Conservation (phyloP, 2,113 vertebrate genomes). For the Chitala chitala region DNA sequence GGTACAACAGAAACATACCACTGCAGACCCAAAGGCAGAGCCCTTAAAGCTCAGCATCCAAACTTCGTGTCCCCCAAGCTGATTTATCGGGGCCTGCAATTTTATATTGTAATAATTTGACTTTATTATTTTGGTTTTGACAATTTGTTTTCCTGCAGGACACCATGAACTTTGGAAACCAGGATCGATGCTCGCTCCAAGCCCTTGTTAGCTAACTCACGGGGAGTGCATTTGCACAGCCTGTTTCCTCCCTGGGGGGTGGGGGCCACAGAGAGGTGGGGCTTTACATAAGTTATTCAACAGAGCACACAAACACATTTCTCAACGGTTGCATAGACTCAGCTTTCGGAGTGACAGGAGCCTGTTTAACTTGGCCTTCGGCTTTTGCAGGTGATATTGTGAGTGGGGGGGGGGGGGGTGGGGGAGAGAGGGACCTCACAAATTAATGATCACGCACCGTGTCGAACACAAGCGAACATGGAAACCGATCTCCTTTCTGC, state of each 20-base stretch:
- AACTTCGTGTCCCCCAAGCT: conserved; percentile 34
- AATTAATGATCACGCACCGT: neutral
- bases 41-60: conserved; percentile 41
- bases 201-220: conserved; percentile 37
- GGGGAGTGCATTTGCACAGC: conserved; percentile 26
- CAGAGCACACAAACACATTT: conserved; percentile 33
- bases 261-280: neutral
- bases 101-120: conserved; percentile 40
- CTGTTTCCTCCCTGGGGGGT: conserved; percentile 1
- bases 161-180: conserved; percentile 33
- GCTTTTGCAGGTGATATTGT: conserved; percentile 21
- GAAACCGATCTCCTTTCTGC: neutral
- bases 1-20: neutral
- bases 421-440: conserved; percentile 5
- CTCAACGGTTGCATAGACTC: conserved; percentile 37
- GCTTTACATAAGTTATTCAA: conserved; percentile 12
- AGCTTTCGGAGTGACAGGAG: conserved; percentile 6
- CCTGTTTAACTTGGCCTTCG: conserved; percentile 22
- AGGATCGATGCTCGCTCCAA: conserved; percentile 21
- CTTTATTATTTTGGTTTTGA: conserved; percentile 44
- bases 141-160: conserved; percentile 38
- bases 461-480: neutral
- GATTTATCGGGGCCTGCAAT: conserved; percentile 45
- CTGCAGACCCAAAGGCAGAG: neutral
- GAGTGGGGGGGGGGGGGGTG: too few relatives aligned